Conservation (phyloP, 92 coral and sea anemone genomes). For the Hydrozoanthus gracilis region DNA sequence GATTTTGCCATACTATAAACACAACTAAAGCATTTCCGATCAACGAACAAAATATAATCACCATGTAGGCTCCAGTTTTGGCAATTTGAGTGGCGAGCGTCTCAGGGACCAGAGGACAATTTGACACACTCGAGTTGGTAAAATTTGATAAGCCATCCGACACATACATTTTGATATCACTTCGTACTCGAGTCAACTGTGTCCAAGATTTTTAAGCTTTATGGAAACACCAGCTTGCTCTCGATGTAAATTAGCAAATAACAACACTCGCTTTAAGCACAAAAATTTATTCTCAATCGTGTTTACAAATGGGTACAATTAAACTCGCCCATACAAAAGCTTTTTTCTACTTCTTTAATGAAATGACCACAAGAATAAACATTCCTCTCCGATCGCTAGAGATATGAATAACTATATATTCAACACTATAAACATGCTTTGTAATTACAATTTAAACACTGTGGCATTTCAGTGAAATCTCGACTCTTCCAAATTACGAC, state of each 20-base stretch:
- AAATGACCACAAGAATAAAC: slow-evolving; percentile 4
- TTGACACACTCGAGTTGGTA: slow-evolving; percentile 3
- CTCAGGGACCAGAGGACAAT: slow-evolving; percentile 61
- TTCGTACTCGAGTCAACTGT: too few relatives aligned
- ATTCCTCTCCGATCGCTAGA: background rate
- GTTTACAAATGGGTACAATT: slow-evolving; percentile 35
- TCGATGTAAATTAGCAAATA: slow-evolving; percentile 18
- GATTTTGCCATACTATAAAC: slow-evolving; percentile 73
- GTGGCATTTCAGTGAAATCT: background rate
- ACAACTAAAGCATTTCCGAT: slow-evolving; percentile 81
- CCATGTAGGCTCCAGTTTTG: slow-evolving; percentile 69
- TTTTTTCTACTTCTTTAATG: slow-evolving; percentile 29
- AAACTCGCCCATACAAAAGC: slow-evolving; percentile 10
- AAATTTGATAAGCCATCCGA: slow-evolving; percentile 13
- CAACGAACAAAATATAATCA: slow-evolving; percentile 70
- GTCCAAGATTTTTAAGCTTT: background rate
- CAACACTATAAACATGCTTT: background rate
- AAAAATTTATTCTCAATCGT: background rate
- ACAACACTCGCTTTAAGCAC: slow-evolving; percentile 17
- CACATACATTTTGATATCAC: slow-evolving; percentile 21
- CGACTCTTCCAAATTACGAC: too few relatives aligned
- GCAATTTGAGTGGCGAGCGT: slow-evolving; percentile 58
- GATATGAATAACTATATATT: slow-evolving; percentile 14
- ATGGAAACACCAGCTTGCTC: background rate
- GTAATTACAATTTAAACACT: background rate